These are phyloP conservation scores for Gonatopus flavifemur DNA, from an alignment of 1,140 invertebrate genomes.

Conservation along the genomic window DNA sequence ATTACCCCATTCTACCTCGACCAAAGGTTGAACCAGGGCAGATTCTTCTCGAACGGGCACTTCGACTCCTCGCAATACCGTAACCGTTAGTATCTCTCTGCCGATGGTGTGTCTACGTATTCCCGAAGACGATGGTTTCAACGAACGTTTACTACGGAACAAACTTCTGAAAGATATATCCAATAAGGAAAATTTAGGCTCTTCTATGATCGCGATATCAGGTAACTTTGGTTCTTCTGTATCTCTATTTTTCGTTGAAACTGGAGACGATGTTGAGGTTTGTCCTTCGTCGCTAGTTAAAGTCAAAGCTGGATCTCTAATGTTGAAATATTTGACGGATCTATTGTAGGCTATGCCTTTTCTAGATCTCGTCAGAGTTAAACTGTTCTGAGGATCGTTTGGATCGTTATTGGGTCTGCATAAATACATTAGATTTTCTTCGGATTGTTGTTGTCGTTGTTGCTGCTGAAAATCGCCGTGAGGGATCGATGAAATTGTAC, in stretches of 20 bases:
- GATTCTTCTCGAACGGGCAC: slow-evolving; percentile 54
- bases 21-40: slow-evolving; percentile 45
- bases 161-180: slow-evolving; percentile 40
- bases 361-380: slow-evolving; percentile 24
- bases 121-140: slow-evolving; percentile 24
- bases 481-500: slow-evolving; percentile 37
- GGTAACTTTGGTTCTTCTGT: slow-evolving; percentile 20
- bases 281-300: slow-evolving; percentile 14
- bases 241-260: slow-evolving; percentile 1
- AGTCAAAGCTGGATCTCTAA: slow-evolving; percentile 34
- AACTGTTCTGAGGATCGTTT: slow-evolving; percentile 45
- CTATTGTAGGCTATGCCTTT: slow-evolving; percentile 16
- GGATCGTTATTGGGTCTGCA: slow-evolving; percentile 44
- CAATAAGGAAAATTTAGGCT: slow-evolving; percentile 40
- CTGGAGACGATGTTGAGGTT: background rate
- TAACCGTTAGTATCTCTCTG: slow-evolving; percentile 44
- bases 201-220: slow-evolving; percentile 44
- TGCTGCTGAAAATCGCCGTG: slow-evolving; percentile 15
- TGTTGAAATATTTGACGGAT: slow-evolving; percentile 38
- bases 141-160: slow-evolving; percentile 38
- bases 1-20: slow-evolving; percentile 52
- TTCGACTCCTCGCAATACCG: slow-evolving; percentile 48
- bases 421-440: slow-evolving; percentile 14
- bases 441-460: too few species aligned
- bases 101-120: slow-evolving; percentile 28